Percentiles rank a stretch among this genome's conserved stretches.
Conservation (phyloP, 2,888 invertebrate genomes). For the Macroteleia sp. region DNA sequence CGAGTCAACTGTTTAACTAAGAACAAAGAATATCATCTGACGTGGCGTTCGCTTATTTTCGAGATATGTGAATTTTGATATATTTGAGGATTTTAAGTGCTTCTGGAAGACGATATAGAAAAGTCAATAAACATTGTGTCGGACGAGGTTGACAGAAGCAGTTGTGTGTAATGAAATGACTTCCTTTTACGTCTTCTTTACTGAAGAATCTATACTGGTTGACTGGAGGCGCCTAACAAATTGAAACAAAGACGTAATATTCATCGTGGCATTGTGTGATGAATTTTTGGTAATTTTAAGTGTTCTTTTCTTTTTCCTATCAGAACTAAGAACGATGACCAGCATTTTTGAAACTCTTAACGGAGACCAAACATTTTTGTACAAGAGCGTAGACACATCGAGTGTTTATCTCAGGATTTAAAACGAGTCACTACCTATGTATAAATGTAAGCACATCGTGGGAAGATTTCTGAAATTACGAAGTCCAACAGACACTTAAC, state of each 20-base stretch:
- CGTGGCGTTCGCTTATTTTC: conserved; percentile 70
- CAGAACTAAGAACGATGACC: conserved; percentile 51
- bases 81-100: conserved; percentile 76
- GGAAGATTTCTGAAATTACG: conserved; percentile 48
- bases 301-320: conserved; percentile 22
- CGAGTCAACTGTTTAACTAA: conserved; percentile 76
- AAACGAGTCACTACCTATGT: conserved; percentile 48
- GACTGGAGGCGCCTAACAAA: conserved; percentile 30
- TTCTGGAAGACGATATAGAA: conserved; percentile 52
- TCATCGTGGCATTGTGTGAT: conserved; percentile 8
- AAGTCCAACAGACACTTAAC: neutral
- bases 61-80: conserved; percentile 75
- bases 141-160: conserved; percentile 33
- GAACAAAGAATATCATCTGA: conserved; percentile 76
- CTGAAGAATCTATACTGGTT: neutral
- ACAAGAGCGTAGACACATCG: conserved; percentile 75
- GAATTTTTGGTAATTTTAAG: conserved; percentile 46
- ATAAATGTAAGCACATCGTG: conserved; percentile 34
- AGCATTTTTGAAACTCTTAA: conserved; percentile 63
- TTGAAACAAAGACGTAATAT: conserved; percentile 48
- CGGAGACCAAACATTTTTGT: conserved; percentile 77
- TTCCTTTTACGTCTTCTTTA: conserved; percentile 31
- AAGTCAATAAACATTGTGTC: conserved; percentile 37
- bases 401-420: conserved; percentile 76
- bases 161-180: conserved; percentile 10